These are phyloP conservation scores for Rhyacophila evoluta DNA, from an alignment of 2,888 invertebrate species.

Conservation along the genomic window DNA sequence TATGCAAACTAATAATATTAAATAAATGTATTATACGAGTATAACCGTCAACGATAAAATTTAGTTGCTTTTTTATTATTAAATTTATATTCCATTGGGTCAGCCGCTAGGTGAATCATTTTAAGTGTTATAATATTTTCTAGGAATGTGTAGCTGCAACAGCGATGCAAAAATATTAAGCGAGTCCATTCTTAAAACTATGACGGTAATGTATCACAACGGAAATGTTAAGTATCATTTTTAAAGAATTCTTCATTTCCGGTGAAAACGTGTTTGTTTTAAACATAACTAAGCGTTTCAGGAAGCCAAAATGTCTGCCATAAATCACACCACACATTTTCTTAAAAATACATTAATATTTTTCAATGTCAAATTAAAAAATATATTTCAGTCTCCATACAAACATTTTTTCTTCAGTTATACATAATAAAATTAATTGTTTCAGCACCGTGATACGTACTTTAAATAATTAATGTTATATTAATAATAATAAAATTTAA, in stretches of 20 bases:
- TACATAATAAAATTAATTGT: neutral
- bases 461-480: too few relatives aligned
- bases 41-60: too few relatives aligned
- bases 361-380: constrained; percentile 6
- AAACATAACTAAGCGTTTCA: neutral
- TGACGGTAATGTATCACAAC: neutral
- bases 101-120: too few relatives aligned
- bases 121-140: too few relatives aligned
- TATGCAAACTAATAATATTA: too few relatives aligned
- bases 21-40: too few relatives aligned
- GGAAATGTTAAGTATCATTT: constrained; percentile 19
- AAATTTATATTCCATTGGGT: too few relatives aligned
- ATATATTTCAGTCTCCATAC: neutral
- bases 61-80: too few relatives aligned
- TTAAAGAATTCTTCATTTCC: neutral
- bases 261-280: neutral
- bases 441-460: neutral
- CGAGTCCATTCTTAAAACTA: neutral
- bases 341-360: neutral
- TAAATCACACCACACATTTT: constrained; percentile 10
- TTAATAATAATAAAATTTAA: too few relatives aligned
- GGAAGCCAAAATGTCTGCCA: neutral
- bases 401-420: neutral
- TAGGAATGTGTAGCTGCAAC: too few relatives aligned
- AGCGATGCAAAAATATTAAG: neutral